These are phyloP conservation scores for Acanthurus lineatus DNA, from an alignment of 2,797 vertebrate species.

Conservation along the genomic window DNA sequence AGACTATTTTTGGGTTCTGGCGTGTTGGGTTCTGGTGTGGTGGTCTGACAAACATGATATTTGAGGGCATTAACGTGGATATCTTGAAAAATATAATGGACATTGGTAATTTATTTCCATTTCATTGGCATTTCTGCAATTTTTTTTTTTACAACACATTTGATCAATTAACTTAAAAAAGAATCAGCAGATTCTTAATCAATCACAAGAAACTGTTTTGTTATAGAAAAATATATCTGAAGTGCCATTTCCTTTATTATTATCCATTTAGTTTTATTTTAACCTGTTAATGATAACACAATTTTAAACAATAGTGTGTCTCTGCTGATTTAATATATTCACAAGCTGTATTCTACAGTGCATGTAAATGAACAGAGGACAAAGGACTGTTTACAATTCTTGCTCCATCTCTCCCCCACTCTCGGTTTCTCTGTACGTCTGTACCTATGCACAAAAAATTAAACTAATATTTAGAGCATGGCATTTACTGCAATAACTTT, in stretches of 20 bases:
- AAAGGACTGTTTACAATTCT: background rate
- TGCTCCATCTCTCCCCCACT: background rate
- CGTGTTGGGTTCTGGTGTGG: background rate
- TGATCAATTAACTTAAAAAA: background rate
- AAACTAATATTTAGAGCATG: constrained; percentile 22
- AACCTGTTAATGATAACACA: constrained; percentile 3
- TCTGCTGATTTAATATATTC: background rate
- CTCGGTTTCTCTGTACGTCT: background rate
- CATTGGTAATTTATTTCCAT: too few relatives aligned
- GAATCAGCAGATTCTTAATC: too few relatives aligned
- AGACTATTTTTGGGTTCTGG: background rate
- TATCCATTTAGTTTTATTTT: background rate
- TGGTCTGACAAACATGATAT: background rate
- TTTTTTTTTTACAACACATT: background rate
- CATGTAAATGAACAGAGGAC: constrained; percentile 5
- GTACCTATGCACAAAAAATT: background rate
- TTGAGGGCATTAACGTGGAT: background rate
- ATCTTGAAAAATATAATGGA: too few relatives aligned
- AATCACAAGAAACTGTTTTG: too few relatives aligned
- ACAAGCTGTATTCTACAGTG: too few relatives aligned
- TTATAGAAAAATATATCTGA: background rate
- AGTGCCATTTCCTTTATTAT: background rate
- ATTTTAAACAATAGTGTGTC: constrained; percentile 1
- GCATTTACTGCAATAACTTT: constrained; percentile 25
- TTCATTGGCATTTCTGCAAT: too few relatives aligned